A percentile compares a stretch with the other conserved stretches of the same genome.
Conservation (phyloP, 2,888 invertebrate species). For the Trachelus iudaicus region DNA sequence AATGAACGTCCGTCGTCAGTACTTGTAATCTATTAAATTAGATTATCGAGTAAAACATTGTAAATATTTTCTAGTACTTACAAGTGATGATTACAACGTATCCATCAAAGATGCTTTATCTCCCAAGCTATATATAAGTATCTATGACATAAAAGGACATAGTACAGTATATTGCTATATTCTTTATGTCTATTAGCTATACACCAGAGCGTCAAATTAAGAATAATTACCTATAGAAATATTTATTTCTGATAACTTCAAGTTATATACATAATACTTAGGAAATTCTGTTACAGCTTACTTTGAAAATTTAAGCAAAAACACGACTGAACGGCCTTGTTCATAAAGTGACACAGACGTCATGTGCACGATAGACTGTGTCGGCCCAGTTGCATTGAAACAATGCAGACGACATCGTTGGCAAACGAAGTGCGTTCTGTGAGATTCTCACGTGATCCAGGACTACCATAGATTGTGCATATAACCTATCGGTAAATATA, state of each 20-base stretch:
- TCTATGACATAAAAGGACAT: neutral
- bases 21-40: too few species aligned
- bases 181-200: neutral
- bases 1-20: neutral
- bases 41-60: too few species aligned
- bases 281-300: neutral
- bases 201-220: too few species aligned
- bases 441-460: neutral
- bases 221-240: neutral
- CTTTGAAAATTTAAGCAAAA: neutral
- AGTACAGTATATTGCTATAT: neutral
- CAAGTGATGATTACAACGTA: too few species aligned
- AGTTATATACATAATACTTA: neutral
- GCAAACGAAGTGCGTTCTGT: neutral
- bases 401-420: slow-evolving; percentile 8
- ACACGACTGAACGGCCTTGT: slow-evolving; percentile 27
- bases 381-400: slow-evolving; percentile 3
- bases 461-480: neutral
- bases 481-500: neutral
- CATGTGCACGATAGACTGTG: neutral
- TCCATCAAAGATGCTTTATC: too few species aligned
- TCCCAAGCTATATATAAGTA: too few species aligned
- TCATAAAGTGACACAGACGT: slow-evolving; percentile 35
- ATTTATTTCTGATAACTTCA: neutral
- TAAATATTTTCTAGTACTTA: too few species aligned